phyloP scores from a whole-genome alignment of 2,888 invertebrate species.

The Aromia moschata region DNA sequence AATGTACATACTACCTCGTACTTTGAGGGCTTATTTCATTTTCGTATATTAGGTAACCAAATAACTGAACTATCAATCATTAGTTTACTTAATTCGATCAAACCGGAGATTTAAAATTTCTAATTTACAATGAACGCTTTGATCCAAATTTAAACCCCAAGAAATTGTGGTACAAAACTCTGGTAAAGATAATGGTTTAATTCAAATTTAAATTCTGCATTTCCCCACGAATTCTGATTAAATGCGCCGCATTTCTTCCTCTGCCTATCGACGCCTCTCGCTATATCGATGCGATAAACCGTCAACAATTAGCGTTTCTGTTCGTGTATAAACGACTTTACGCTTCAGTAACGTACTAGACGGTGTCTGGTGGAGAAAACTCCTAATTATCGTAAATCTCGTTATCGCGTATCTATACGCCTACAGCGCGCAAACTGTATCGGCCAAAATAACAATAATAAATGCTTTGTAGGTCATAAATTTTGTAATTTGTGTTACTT shows the following conservation, averaged over 20 bases:
- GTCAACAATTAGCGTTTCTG: slow-evolving; percentile 2
- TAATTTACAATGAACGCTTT: too few relatives aligned
- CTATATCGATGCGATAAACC: background rate
- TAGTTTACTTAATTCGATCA: too few relatives aligned
- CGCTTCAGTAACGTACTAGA: slow-evolving; percentile 8
- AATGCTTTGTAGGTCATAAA: slow-evolving; percentile 1
- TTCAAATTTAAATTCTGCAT: background rate
- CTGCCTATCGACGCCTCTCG: background rate
- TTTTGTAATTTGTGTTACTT: background rate
- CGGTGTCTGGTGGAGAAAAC: slow-evolving; percentile 15
- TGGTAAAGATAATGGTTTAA: background rate
- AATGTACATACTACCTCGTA: too few relatives aligned
- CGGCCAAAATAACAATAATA: slow-evolving; percentile 7
- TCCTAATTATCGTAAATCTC: slow-evolving; percentile 4
- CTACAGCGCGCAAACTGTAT: background rate
- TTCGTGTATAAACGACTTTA: slow-evolving; percentile 12
- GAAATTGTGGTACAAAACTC: background rate
- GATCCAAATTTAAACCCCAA: background rate
- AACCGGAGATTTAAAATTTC: too few relatives aligned
- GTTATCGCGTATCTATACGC: background rate
- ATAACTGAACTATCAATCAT: too few relatives aligned
- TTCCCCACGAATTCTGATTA: too few relatives aligned
- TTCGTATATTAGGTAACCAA: too few relatives aligned
- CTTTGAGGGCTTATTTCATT: too few relatives aligned
- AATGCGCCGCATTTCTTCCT: background rate